Percentiles rank a stretch among this genome's conserved stretches.
Evolutionary conservation across 1,140 invertebrate species (phyloP).

Genomic region (Cryptotermes secundus): DNA sequence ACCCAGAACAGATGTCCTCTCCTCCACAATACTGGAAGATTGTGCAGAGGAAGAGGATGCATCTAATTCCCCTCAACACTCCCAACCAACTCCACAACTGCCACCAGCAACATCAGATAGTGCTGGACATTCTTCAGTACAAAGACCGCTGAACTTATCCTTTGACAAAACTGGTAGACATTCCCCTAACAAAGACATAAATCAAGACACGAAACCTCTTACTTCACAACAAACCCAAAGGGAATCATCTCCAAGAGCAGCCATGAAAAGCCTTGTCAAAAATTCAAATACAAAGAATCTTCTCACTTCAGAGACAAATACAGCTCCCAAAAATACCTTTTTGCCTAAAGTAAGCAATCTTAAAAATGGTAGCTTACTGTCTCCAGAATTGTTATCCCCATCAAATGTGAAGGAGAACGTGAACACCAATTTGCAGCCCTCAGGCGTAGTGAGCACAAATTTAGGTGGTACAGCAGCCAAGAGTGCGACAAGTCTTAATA

Average conservation of each 20-base stretch:
- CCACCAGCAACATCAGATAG: background rate
- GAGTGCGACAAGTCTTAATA: background rate
- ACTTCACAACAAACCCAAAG: background rate
- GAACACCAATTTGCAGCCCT: conserved; percentile 23
- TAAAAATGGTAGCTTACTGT: conserved; percentile 3
- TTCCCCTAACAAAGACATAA: background rate
- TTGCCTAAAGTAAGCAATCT: background rate
- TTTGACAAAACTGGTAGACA: background rate
- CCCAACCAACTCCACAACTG: background rate
- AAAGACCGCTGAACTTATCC: background rate
- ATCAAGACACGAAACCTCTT: background rate
- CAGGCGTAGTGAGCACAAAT: background rate
- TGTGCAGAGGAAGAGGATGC: conserved; percentile 65
- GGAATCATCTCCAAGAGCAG: background rate
- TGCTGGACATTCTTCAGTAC: background rate
- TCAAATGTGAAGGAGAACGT: conserved; percentile 35
- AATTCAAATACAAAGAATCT: background rate
- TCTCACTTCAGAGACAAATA: background rate
- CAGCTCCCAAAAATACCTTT: background rate
- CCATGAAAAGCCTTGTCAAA: background rate
- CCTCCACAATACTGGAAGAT: conserved; percentile 81
- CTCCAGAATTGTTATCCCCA: conserved; percentile 30
- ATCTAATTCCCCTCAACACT: conserved; percentile 25
- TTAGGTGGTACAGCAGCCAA: background rate
- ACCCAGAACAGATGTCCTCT: conserved; percentile 75